Base-by-base conservation (phyloP, 2,888 invertebrate species). In the Caenorhabditis parvicauda region DNA sequence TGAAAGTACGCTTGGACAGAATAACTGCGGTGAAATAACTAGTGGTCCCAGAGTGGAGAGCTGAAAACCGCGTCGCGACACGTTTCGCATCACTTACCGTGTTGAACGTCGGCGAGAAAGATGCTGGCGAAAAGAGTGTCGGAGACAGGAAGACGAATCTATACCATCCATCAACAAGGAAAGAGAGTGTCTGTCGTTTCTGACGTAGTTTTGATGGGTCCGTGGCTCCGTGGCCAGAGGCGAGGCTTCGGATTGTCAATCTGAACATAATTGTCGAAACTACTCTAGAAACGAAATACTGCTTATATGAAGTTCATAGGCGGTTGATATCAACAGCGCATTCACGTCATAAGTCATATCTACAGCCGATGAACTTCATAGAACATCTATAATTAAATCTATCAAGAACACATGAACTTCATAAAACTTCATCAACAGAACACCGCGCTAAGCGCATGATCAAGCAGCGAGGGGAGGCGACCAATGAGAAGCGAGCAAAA, bases 1-100 rank as follows among this genome's bases (percentile, higher is more conserved):
- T 9, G 70, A 62, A 2, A 68, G 35, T 32, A 75, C 63, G 24
- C 55, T 55, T 7, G 75, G 75, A 4, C 70, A 72, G 62, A 75
- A 74, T 9, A 74, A 37, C 42, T 67, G 65, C 7, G 75, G 75
- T 19, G 72, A 74, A 4, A 75, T 49, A 3, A 64, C 64, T 7
- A 70, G 46, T 14, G 75, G 75, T 12, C 72, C 73, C 1, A 75
- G 55, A 12, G 70, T 61, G 39, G 61, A 59, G 7, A 67, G 50
- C 67, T 64, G 41, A 59, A 67, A 48, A 19, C 5, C 17, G 21
- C 24, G 27, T n/a, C 35, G 17, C 2, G 25, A 19, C 24, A 32
- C 12, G 22, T 24, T 17, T 48, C 50, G n/a, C 9, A 28, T 27
- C 7, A 32, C 45, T 19, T 7, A 57, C 46, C 39, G 37, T 37